Evolutionary conservation across 2,113 vertebrate species (phyloP).

Genomic region (Erpornis zantholeuca): DNA sequence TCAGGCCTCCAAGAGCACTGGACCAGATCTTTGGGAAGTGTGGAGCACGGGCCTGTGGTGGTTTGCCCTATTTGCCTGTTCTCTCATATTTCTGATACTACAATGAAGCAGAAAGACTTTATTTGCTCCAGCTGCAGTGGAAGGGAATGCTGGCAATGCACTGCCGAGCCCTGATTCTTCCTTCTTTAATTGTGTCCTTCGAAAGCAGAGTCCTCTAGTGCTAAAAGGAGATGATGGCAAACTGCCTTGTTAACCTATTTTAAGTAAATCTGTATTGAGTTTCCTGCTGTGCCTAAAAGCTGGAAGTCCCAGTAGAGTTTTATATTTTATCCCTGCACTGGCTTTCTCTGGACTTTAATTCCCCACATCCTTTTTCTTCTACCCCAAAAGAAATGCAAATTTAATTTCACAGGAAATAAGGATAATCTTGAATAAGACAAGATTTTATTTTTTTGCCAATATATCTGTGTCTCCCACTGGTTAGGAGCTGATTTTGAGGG

Average conservation of each 20-base stretch:
- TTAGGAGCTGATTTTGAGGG: slow-evolving; percentile 38
- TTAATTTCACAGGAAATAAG: slow-evolving; percentile 53
- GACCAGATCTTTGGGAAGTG: neutral
- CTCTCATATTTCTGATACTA: neutral
- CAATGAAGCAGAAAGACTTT: neutral
- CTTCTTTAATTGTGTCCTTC: slow-evolving; percentile 48
- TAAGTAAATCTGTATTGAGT: slow-evolving; percentile 64
- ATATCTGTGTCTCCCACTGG: slow-evolving; percentile 28
- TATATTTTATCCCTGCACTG: slow-evolving; percentile 29
- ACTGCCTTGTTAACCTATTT: slow-evolving; percentile 67
- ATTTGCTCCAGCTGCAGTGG: neutral
- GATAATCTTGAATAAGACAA: slow-evolving; percentile 19
- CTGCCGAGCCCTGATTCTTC: neutral
- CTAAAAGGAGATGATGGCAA: slow-evolving; percentile 58
- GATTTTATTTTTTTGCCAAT: neutral
- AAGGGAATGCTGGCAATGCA: neutral
- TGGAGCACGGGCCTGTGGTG: neutral
- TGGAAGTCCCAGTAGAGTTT: slow-evolving; percentile 55
- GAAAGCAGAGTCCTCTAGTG: slow-evolving; percentile 47
- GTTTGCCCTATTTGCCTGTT: neutral
- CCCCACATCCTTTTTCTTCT: slow-evolving; percentile 25
- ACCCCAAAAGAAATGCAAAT: slow-evolving; percentile 54
- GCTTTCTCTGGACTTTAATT: slow-evolving; percentile 58
- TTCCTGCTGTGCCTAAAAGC: slow-evolving; percentile 62
- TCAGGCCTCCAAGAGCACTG: neutral